phyloP scores from a whole-genome alignment of 2,797 vertebrate genomes.

The Phataginus tricuspis region DNA sequence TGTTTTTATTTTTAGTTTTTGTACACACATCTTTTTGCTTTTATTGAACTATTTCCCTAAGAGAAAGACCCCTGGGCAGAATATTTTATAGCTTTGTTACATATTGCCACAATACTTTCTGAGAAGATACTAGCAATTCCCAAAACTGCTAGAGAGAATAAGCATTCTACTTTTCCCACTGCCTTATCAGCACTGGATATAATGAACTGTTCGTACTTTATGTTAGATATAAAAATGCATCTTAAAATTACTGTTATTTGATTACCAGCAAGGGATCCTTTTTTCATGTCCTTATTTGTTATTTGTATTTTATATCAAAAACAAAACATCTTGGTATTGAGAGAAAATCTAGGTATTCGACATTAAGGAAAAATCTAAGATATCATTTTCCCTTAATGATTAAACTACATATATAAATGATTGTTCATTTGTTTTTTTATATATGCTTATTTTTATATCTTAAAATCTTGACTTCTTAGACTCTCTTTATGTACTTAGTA shows the following conservation, averaged over 20 bases:
- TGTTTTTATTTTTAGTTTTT: constrained; percentile 11
- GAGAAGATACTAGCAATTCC: not conserved
- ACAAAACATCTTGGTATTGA: not conserved
- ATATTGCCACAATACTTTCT: not conserved
- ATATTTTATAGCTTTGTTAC: not conserved
- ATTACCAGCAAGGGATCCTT: not conserved
- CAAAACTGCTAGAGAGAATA: not conserved
- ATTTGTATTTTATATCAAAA: constrained; percentile 38
- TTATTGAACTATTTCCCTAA: not conserved
- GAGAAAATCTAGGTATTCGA: constrained; percentile 16
- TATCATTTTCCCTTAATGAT: not conserved
- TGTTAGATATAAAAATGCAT: not conserved
- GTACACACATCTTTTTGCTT: not conserved
- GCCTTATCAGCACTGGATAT: not conserved
- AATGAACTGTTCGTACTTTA: not conserved
- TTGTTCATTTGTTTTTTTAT: not conserved
- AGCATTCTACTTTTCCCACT: not conserved
- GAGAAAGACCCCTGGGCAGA: not conserved
- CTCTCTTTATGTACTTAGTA: not conserved
- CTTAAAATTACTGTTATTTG: not conserved
- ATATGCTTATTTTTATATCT: not conserved
- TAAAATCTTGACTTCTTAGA: constrained; percentile 11
- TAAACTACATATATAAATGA: not conserved
- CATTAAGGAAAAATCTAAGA: not conserved
- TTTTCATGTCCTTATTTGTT: not conserved